These are phyloP conservation scores for Porites evermanni DNA, from an alignment of 92 coral and sea anemone species.

Conservation along the genomic window DNA sequence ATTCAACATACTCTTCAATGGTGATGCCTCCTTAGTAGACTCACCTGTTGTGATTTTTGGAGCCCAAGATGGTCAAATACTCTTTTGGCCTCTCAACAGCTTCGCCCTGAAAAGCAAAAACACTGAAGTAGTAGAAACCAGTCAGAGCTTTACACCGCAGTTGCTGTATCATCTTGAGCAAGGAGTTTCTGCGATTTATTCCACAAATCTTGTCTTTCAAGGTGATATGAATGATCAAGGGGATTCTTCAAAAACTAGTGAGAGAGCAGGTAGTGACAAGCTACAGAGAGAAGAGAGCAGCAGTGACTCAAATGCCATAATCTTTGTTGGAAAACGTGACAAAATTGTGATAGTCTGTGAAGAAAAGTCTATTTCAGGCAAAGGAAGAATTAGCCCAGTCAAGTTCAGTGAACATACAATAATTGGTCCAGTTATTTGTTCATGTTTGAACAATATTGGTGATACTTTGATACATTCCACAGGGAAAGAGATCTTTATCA, in stretches of 20 bases:
- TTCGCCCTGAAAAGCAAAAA: background rate
- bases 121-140: background rate
- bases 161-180: constrained; percentile 64
- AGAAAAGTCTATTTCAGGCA: background rate
- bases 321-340: constrained; percentile 69
- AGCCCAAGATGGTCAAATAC: constrained; percentile 45
- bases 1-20: constrained; percentile 51
- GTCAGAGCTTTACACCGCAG: constrained; percentile 15
- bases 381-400: background rate
- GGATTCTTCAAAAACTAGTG: background rate
- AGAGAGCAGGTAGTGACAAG: background rate
- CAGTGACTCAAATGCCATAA: constrained; percentile 33
- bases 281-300: background rate
- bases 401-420: constrained; percentile 39
- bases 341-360: constrained; percentile 50
- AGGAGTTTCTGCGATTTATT: constrained; percentile 43
- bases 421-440: constrained; percentile 68
- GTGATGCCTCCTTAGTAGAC: constrained; percentile 47
- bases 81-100: constrained; percentile 39
- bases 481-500: constrained; percentile 63
- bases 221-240: background rate
- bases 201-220: constrained; percentile 35
- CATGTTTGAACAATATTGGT: constrained; percentile 29
- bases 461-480: constrained; percentile 64
- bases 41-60: constrained; percentile 52